These are phyloP conservation scores for Penaeus vannamei DNA, from an alignment of 1,140 invertebrate species.

Conservation along the genomic window DNA sequence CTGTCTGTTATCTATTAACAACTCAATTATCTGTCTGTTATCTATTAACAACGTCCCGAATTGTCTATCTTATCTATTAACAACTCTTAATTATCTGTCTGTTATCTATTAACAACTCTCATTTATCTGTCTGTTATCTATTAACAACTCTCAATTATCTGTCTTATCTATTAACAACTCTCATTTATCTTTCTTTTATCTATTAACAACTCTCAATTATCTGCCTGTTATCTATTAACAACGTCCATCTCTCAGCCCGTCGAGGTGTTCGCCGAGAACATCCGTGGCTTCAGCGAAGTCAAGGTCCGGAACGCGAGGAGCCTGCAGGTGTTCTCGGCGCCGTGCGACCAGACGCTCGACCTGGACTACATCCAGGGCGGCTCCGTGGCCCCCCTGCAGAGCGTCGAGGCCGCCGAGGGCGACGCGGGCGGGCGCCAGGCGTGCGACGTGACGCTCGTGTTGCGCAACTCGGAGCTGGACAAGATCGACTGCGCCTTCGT, in stretches of 20 bases:
- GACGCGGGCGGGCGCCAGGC: background rate
- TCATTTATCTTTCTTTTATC: no score
- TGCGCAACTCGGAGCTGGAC: slow-evolving; percentile 5
- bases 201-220: no score
- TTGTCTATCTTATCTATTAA: no score
- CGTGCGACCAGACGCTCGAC: slow-evolving; percentile 3
- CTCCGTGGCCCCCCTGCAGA: background rate
- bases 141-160: no score
- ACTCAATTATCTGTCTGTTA: no score
- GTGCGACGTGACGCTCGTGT: slow-evolving; percentile 23
- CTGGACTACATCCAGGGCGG: slow-evolving; percentile 1
- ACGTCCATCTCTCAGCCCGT: background rate
- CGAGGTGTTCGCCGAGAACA: background rate
- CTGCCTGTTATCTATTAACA: no score
- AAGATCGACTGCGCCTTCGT: slow-evolving; percentile 26
- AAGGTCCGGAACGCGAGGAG: background rate
- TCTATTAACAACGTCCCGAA: no score
- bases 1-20: no score
- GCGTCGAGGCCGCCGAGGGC: background rate
- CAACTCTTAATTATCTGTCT: no score
- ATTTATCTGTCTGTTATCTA: no score
- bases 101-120: no score
- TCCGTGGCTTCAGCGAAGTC: background rate
- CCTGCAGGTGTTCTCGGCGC: background rate
- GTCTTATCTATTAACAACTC: no score